These are phyloP conservation scores for Drosophila insularis DNA, from an alignment of 1,140 invertebrate genomes.

Conservation along the genomic window DNA sequence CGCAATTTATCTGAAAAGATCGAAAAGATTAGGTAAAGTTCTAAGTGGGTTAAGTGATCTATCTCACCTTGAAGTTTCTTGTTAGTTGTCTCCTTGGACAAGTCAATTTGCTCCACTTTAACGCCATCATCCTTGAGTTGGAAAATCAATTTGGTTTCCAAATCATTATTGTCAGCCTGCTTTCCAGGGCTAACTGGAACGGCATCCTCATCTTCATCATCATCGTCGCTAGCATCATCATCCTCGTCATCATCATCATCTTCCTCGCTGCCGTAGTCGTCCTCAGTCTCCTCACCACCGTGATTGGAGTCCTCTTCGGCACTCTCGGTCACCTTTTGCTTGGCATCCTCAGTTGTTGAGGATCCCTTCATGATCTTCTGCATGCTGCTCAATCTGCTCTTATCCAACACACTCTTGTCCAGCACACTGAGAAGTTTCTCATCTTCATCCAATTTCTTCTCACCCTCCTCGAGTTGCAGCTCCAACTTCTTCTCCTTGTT, in stretches of 20 bases:
- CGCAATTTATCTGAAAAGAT: constrained; percentile 59
- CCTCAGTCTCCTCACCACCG: constrained; percentile 81
- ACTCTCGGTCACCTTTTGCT: constrained; percentile 81
- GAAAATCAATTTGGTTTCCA: constrained; percentile 46
- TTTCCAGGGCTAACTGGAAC: constrained; percentile 65
- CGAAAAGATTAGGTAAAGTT: background rate
- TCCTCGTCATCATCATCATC: constrained; percentile 73
- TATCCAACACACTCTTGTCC: constrained; percentile 72
- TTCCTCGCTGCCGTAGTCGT: constrained; percentile 52
- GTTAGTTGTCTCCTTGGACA: constrained; percentile 81
- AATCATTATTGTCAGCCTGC: constrained; percentile 26
- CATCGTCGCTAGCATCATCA: constrained; percentile 47
- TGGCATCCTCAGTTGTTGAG: constrained; percentile 63
- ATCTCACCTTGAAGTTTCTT: constrained; percentile 68
- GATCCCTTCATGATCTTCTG: constrained; percentile 84
- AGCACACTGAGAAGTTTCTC: constrained; percentile 65
- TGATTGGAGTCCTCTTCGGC: constrained; percentile 73
- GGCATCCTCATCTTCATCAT: constrained; percentile 45
- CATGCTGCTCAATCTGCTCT: constrained; percentile 60
- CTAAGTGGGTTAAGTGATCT: background rate
- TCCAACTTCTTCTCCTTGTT: constrained; percentile 66
- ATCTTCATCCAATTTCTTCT: constrained; percentile 83
- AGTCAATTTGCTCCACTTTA: constrained; percentile 70
- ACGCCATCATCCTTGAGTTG: constrained; percentile 59
- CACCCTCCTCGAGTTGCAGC: constrained; percentile 68